Evolutionary conservation across 2,113 vertebrate species (phyloP), one percentile per base, ranked within the genome.

Genomic region (Malurus alboscapulatus): DNA sequence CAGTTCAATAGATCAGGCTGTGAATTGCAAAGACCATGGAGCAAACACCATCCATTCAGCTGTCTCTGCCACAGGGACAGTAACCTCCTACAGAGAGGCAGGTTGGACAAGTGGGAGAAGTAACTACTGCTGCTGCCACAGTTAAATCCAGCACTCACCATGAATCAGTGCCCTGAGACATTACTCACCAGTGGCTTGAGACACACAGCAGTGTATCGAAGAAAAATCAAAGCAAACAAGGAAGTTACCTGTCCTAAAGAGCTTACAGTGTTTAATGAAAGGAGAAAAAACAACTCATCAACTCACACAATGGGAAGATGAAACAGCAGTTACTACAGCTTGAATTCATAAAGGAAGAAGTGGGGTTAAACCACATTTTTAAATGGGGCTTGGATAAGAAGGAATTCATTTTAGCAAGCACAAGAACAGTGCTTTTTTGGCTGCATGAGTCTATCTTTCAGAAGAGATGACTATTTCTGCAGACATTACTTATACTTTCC

Each of bases 151-250:
- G 75, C n/a, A 57, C 71, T 83, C 47, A 30, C 42, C 71, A 85
- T 79, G 59, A 91, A 83, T 80, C 90, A 80, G 75, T 51, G 51
- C 85, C 72, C 72, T 71, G 75, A 76, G 67, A 88, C 72, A 83
- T 96, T 77, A 88, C 75, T 93, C 83, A 96, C 34, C 75, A 73
- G 53, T 63, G 78, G 38, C 82, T 53, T 80, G 67, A 90, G 58
- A 74, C 26, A 67, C 91, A 76, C 80, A 89, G 81, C 17, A 1
- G 87, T 51, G 3, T 30, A 65, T 55, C 38, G 42, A 77, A 84
- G 88, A 84, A 88, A 94, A 90, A 95, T 95, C 94, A 94, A 94
- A 96, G 89, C 71, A 87, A 76, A 94, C 89, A 92, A 68, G 84
- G 81, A 95, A 94, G 45, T 45, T 69, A 65, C 44, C 55, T 84